These are phyloP conservation scores for Glyphotaelius pellucidus DNA, from an alignment of 2,888 invertebrate genomes.

Conservation along the genomic window DNA sequence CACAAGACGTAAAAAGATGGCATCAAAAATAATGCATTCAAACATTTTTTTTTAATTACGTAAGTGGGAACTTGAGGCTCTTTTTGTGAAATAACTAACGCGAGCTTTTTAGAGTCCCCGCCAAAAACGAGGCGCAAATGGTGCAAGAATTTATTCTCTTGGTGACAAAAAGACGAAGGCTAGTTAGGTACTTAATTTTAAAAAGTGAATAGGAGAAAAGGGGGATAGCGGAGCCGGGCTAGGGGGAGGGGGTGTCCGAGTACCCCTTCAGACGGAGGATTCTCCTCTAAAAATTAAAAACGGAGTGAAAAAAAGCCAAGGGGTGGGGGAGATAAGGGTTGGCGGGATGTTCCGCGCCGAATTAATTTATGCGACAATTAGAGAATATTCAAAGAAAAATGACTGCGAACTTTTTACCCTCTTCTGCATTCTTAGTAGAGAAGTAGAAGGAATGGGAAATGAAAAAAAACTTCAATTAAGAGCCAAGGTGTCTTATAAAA, in stretches of 20 bases:
- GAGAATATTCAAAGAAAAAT: constrained; percentile 56
- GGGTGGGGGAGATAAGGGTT: constrained; percentile 54
- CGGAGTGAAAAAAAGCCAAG: constrained; percentile 36
- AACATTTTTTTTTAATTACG: not conserved
- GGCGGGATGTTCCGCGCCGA: constrained; percentile 58
- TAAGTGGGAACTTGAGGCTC: not conserved
- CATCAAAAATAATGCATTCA: constrained; percentile 11
- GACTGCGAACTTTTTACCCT: constrained; percentile 27
- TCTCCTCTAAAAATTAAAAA: constrained; percentile 50
- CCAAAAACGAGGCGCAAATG: constrained; percentile 5
- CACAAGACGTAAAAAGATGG: constrained; percentile 18
- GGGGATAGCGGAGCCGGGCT: constrained; percentile 51
- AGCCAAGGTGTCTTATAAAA: not conserved
- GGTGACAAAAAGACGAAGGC: constrained; percentile 48
- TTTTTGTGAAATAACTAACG: constrained; percentile 44
- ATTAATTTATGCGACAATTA: constrained; percentile 66
- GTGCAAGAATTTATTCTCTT: constrained; percentile 45
- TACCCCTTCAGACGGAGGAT: constrained; percentile 52
- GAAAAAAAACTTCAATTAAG: constrained; percentile 33
- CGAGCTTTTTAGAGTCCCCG: not conserved
- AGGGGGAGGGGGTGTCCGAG: constrained; percentile 44
- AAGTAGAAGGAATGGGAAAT: not conserved
- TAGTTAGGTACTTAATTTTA: constrained; percentile 65
- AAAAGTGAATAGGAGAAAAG: constrained; percentile 59
- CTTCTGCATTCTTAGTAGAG: constrained; percentile 34